These are phyloP conservation scores for Leucania comma DNA, from an alignment of 2,888 invertebrate genomes.

Conservation along the genomic window DNA sequence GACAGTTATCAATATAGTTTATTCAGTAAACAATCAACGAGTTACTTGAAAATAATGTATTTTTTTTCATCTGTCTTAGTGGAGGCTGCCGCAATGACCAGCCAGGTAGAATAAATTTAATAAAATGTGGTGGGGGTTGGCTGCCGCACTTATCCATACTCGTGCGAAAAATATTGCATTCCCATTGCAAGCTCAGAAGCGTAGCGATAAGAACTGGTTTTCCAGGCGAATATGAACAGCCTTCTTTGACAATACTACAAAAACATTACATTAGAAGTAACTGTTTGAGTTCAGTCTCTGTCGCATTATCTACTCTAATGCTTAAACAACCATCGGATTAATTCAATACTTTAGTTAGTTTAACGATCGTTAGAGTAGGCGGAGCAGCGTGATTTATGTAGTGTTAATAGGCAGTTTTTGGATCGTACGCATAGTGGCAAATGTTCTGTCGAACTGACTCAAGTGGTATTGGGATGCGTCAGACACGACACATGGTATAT, in stretches of 20 bases:
- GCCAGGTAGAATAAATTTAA: no score
- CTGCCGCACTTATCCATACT: no score
- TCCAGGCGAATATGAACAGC: neutral
- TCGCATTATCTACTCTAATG: conserved; percentile 29
- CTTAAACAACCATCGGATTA: conserved; percentile 37
- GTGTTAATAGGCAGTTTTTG: conserved; percentile 63
- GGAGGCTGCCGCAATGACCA: no score
- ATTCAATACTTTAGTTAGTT: conserved; percentile 52
- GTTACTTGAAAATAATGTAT: no score
- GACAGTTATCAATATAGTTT: no score
- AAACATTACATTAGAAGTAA: neutral
- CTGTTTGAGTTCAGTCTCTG: conserved; percentile 5
- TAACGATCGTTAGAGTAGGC: conserved; percentile 65
- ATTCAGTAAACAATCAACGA: no score
- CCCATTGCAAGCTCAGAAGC: no score
- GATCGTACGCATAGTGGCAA: conserved; percentile 48
- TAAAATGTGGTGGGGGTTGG: no score
- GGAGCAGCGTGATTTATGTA: conserved; percentile 61
- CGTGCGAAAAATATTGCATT: no score
- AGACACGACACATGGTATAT: neutral
- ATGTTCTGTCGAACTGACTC: conserved; percentile 40
- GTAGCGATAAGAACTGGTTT: no score
- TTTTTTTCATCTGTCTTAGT: no score
- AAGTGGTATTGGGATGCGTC: conserved; percentile 39
- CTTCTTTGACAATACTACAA: neutral